Percentiles rank a stretch among this genome's conserved stretches.
These are phyloP conservation scores for Schizopygopsis pylzovi DNA, from an alignment of 2,797 vertebrate species.

Conservation along the genomic window DNA sequence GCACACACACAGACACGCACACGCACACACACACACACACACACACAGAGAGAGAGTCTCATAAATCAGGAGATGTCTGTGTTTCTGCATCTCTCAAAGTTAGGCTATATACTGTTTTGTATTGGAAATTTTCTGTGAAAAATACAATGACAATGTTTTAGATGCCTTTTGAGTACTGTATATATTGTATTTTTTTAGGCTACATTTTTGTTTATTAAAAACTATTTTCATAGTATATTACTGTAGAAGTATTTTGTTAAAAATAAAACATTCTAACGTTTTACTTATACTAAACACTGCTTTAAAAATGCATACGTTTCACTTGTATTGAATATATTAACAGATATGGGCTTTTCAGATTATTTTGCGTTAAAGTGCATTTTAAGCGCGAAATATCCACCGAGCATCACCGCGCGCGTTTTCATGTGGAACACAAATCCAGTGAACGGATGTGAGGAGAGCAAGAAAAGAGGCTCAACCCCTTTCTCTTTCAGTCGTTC, in stretches of 20 bases:
- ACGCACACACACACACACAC: slow-evolving; percentile 66
- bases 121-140: too few relatives aligned
- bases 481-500: slow-evolving; percentile 70
- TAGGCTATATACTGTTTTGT: neutral
- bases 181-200: neutral
- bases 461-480: slow-evolving; percentile 71
- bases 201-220: neutral
- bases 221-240: too few relatives aligned
- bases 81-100: neutral
- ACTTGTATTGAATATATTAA: neutral
- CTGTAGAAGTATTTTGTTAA: neutral
- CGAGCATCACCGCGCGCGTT: slow-evolving; percentile 70
- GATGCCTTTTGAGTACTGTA: neutral
- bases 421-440: slow-evolving; percentile 62
- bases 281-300: neutral
- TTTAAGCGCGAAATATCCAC: neutral
- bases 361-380: neutral
- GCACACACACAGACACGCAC: slow-evolving; percentile 65
- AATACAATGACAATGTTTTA: neutral
- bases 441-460: slow-evolving; percentile 76
- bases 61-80: neutral
- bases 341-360: too few relatives aligned
- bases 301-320: neutral
- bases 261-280: neutral
- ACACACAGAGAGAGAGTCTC: neutral